Percentiles rank a stretch among this genome's conserved stretches.
Conservation (phyloP, 2,888 invertebrate species). For the Epinotia nisella region DNA sequence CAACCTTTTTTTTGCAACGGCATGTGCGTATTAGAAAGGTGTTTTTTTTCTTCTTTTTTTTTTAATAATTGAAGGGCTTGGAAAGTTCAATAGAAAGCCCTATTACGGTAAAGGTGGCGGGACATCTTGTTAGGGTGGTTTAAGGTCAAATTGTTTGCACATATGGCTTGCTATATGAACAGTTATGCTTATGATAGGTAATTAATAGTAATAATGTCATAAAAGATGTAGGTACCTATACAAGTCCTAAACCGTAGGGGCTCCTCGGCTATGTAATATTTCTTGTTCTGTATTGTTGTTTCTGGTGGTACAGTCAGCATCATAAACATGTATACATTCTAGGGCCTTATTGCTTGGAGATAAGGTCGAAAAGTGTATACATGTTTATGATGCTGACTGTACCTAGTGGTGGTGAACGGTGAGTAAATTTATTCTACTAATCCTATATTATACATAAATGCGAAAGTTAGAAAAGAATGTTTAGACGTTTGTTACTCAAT, state of each 20-base stretch:
- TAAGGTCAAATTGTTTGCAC: slow-evolving; percentile 34
- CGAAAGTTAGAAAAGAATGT: no score
- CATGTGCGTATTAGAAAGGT: slow-evolving; percentile 47
- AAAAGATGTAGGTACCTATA: background rate
- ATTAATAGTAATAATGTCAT: background rate
- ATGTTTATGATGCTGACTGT: no score
- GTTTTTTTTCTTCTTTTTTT: slow-evolving; percentile 45
- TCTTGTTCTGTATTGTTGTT: no score
- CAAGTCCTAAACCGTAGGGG: background rate
- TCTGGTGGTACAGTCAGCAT: no score
- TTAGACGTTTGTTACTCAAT: no score
- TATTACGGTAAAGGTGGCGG: slow-evolving; percentile 43
- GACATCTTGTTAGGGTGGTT: slow-evolving; percentile 28
- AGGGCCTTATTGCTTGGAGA: no score
- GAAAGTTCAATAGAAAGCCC: slow-evolving; percentile 48
- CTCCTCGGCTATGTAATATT: no score
- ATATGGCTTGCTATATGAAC: slow-evolving; percentile 20
- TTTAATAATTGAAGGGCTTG: slow-evolving; percentile 47
- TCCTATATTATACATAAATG: no score
- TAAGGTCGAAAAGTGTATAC: no score
- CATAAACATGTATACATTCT: no score
- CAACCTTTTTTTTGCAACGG: slow-evolving; percentile 41
- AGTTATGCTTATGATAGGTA: slow-evolving; percentile 18
- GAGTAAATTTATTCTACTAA: no score
- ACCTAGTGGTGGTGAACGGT: no score